phyloP scores from a whole-genome alignment of 2,113 vertebrate genomes.

The Rhagologus leucostigma region DNA sequence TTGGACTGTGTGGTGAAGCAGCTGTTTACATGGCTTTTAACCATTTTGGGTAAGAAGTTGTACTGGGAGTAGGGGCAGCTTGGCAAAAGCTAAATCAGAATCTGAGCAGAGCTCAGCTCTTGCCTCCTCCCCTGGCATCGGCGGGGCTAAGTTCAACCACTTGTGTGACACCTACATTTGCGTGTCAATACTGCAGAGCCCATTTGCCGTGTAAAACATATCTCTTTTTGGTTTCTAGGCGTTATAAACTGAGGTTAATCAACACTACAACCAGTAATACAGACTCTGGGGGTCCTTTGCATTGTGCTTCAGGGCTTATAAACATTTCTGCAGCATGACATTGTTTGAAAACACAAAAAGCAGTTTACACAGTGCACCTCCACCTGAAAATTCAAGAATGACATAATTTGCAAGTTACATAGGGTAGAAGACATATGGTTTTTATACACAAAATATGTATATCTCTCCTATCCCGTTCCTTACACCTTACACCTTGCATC shows the following conservation, averaged over 20 bases:
- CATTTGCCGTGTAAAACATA: background rate
- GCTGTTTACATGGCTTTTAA: background rate
- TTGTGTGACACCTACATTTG: background rate
- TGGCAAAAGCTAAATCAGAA: background rate
- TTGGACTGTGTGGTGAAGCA: background rate
- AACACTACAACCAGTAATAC: background rate
- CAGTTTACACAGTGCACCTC: background rate
- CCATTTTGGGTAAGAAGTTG: background rate
- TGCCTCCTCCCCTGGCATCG: background rate
- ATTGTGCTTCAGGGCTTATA: background rate
- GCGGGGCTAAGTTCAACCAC: background rate
- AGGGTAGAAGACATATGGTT: background rate
- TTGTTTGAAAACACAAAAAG: background rate
- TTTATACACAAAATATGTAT: background rate
- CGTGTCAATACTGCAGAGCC: background rate
- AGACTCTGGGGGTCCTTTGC: background rate
- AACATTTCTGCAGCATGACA: background rate
- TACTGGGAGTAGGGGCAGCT: background rate
- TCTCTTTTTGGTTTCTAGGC: background rate
- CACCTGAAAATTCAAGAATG: background rate
- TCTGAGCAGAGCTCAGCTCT: background rate
- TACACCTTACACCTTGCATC: background rate
- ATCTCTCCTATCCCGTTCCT: background rate
- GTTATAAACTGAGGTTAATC: fast-evolving
- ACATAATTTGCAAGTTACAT: background rate